Evolutionary conservation across 2,797 vertebrate genomes (phyloP).

Genomic region (Brotula barbata): DNA sequence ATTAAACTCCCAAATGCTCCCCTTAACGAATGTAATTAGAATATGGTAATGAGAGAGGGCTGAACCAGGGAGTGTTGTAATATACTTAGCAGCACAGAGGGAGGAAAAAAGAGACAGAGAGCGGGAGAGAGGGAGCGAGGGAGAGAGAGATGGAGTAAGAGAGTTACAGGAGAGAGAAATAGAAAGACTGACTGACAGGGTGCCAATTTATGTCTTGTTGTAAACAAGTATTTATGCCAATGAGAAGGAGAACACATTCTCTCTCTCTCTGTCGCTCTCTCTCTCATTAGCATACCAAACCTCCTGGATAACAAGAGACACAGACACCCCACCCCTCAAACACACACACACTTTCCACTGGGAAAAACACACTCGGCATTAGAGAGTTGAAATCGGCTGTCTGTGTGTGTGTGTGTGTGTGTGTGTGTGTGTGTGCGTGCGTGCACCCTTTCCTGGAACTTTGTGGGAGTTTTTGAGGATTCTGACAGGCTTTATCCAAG

Average conservation of each 20-base stretch:
- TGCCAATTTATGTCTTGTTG: constrained; percentile 82
- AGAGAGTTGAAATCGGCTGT: constrained; percentile 44
- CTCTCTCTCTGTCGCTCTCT: constrained; percentile 32
- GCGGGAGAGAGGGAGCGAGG: constrained; percentile 49
- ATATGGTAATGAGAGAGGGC: constrained; percentile 84
- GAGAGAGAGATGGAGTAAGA: constrained; percentile 56
- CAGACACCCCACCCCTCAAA: constrained; percentile 17
- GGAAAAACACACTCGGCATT: constrained; percentile 45
- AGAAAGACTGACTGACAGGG: constrained; percentile 78
- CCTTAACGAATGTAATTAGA: constrained; percentile 84
- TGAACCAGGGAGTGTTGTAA: constrained; percentile 82
- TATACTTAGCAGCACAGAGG: constrained; percentile 75
- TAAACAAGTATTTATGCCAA: constrained; percentile 80
- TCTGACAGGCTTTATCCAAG: constrained; percentile 74
- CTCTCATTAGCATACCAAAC: constrained; percentile 47
- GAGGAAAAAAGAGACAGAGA: constrained; percentile 30
- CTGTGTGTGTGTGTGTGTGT: constrained; percentile 10
- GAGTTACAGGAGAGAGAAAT: constrained; percentile 67
- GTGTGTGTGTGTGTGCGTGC: constrained; percentile 7
- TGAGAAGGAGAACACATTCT: constrained; percentile 72
- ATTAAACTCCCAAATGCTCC: constrained; percentile 80
- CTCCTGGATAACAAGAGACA: constrained; percentile 67
- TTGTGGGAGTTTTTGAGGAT: constrained; percentile 67
- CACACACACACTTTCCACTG: constrained; percentile 37
- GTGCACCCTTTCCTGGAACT: constrained; percentile 48